Evolutionary conservation across 2,888 invertebrate genomes (phyloP).

Genomic region (Nephrotoma appendiculata): DNA sequence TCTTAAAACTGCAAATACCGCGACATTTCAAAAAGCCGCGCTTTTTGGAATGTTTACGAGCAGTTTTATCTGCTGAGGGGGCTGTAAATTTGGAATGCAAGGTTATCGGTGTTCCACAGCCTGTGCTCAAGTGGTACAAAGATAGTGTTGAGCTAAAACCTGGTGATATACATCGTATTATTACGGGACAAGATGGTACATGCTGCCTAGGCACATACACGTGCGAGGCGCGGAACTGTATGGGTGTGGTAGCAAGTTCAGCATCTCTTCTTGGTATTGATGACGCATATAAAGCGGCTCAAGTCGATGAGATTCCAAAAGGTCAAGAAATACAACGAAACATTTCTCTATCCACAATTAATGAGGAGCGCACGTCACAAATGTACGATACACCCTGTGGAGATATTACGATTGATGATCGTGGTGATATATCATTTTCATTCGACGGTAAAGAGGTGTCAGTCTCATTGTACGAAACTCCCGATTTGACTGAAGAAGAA

Average conservation of each 20-base stretch:
- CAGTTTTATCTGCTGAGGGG: constrained; percentile 66
- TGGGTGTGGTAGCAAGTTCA: constrained; percentile 79
- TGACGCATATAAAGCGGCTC: constrained; percentile 46
- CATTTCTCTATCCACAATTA: constrained; percentile 77
- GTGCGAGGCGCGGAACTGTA: constrained; percentile 80
- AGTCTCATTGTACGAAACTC: constrained; percentile 81
- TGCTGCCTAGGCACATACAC: constrained; percentile 84
- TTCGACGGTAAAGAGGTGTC: constrained; percentile 87
- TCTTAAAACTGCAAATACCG: constrained; percentile 69
- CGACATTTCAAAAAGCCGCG: constrained; percentile 78
- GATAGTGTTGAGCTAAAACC: constrained; percentile 80
- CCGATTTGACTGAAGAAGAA: constrained; percentile 83
- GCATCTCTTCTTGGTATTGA: constrained; percentile 79
- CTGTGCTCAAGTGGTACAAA: constrained; percentile 83
- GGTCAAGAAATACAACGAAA: constrained; percentile 41
- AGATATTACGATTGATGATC: constrained; percentile 62
- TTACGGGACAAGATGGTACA: constrained; percentile 79
- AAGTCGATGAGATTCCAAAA: constrained; percentile 34
- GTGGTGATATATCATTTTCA: constrained; percentile 77
- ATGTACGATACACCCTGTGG: constrained; percentile 72
- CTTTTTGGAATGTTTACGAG: constrained; percentile 71
- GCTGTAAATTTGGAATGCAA: constrained; percentile 87
- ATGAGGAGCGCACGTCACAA: constrained; percentile 80
- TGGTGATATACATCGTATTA: constrained; percentile 81
- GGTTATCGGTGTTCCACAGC: constrained; percentile 83